A percentile compares a stretch with the other conserved stretches of the same genome.
Conservation (phyloP, 2,797 vertebrate species). For the Odontamblyopus lacepedii region DNA sequence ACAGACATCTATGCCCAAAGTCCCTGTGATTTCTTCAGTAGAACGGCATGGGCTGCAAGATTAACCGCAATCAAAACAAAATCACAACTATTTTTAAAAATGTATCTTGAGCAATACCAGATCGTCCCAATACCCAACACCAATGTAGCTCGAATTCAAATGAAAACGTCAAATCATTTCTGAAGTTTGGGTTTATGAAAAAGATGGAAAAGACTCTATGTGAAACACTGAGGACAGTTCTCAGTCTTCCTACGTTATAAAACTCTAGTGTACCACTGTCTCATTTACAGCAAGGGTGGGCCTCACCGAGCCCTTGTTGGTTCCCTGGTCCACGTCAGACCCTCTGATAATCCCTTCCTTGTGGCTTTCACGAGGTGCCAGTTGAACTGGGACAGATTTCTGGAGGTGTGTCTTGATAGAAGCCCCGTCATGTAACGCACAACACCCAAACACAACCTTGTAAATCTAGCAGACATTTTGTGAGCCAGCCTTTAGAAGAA, state of each 20-base stretch:
- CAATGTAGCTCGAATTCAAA: background rate
- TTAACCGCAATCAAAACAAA: background rate
- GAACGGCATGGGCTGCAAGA: background rate
- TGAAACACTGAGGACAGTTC: constrained; percentile 1
- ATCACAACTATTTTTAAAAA: background rate
- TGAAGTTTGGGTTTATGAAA: background rate
- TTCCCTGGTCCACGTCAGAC: constrained; percentile 28
- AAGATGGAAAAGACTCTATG: background rate
- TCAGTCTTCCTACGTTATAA: background rate
- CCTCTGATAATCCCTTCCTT: constrained; percentile 72
- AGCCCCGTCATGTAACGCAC: constrained; percentile 10
- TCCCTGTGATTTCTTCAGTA: constrained; percentile 47
- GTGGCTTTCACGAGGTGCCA: constrained; percentile 71
- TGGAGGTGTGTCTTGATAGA: constrained; percentile 12
- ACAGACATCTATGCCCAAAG: constrained; percentile 38
- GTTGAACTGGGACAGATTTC: constrained; percentile 21
- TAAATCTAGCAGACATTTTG: constrained; percentile 6
- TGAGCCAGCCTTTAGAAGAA: background rate
- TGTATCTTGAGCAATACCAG: too few species aligned
- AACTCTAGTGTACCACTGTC: background rate
- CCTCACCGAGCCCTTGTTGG: constrained; percentile 8
- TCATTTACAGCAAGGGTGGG: constrained; percentile 13
- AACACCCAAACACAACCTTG: background rate
- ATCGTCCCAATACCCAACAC: background rate
- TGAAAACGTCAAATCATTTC: background rate